Percentiles rank a stretch among this genome's conserved stretches.
phyloP scores from a whole-genome alignment of 2,888 invertebrate species.

The Patella pellucida region DNA sequence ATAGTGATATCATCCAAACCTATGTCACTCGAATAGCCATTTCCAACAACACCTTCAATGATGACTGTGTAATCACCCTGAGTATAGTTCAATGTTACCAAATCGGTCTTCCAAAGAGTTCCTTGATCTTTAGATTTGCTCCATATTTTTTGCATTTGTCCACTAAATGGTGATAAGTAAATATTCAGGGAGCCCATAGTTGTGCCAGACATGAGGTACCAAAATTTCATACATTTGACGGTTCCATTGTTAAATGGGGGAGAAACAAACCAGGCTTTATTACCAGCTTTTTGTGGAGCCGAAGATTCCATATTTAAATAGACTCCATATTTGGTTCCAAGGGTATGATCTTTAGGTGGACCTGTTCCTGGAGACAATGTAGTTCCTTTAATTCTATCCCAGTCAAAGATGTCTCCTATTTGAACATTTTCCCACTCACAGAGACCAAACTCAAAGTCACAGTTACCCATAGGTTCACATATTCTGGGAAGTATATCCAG shows the following conservation, averaged over 20 bases:
- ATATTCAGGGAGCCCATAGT: constrained; percentile 53
- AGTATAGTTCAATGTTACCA: constrained; percentile 48
- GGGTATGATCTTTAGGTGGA: constrained; percentile 56
- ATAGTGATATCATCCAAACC: constrained; percentile 67
- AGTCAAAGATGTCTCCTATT: constrained; percentile 64
- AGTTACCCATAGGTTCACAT: constrained; percentile 57
- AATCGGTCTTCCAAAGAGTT: constrained; percentile 55
- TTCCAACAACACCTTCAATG: constrained; percentile 62
- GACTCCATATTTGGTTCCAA: constrained; percentile 55
- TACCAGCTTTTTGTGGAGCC: constrained; percentile 75
- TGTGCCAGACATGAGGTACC: constrained; percentile 62
- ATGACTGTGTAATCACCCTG: constrained; percentile 38
- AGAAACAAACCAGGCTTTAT: constrained; percentile 76
- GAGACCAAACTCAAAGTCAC: constrained; percentile 58
- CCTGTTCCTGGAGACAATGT: constrained; percentile 49
- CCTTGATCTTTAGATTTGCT: constrained; percentile 57
- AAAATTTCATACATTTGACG: constrained; percentile 59
- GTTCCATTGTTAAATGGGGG: constrained; percentile 43
- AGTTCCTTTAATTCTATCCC: constrained; percentile 54
- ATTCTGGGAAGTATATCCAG: constrained; percentile 49
- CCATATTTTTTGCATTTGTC: constrained; percentile 47
- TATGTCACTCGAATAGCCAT: constrained; percentile 55
- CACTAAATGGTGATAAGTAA: constrained; percentile 34
- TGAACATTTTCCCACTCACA: constrained; percentile 58
- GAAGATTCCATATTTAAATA: constrained; percentile 89